phyloP scores from a whole-genome alignment of 1,140 invertebrate genomes.

The Aphidius gifuensis region DNA sequence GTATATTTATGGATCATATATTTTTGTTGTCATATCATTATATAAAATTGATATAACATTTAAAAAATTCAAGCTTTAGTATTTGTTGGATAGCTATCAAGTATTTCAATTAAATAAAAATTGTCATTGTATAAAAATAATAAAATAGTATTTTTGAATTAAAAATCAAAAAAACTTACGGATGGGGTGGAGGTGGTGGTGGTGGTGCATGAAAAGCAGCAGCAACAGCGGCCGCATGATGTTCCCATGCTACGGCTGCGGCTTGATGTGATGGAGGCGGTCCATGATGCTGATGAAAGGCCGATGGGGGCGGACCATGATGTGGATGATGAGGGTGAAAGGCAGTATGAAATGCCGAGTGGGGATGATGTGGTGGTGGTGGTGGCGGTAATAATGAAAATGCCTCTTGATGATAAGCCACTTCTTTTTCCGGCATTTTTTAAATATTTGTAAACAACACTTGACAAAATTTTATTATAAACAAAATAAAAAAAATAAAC shows the following conservation, averaged over 20 bases:
- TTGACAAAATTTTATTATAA: background rate
- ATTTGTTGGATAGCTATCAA: too few relatives aligned
- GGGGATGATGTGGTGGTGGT: constrained; percentile 49
- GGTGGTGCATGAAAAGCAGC: constrained; percentile 47
- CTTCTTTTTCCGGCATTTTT: constrained; percentile 53
- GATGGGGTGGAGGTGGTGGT: constrained; percentile 45
- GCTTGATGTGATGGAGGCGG: constrained; percentile 40
- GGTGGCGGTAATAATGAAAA: constrained; percentile 50
- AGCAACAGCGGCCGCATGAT: constrained; percentile 47
- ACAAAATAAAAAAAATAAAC: too few relatives aligned
- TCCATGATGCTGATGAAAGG: constrained; percentile 45
- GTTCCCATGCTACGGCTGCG: constrained; percentile 45
- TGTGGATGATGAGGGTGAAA: constrained; percentile 50
- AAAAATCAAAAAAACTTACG: constrained; percentile 28
- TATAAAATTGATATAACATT: too few relatives aligned
- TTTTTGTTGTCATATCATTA: too few relatives aligned
- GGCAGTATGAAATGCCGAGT: constrained; percentile 51
- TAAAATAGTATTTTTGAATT: too few relatives aligned
- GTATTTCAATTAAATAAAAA: too few relatives aligned
- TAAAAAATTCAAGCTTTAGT: too few relatives aligned
- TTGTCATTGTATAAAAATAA: too few relatives aligned
- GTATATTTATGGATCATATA: too few relatives aligned
- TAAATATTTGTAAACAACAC: constrained; percentile 7
- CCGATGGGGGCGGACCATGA: constrained; percentile 42
- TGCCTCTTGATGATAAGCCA: constrained; percentile 52